Evolutionary conservation across 2,113 vertebrate species (phyloP).

Genomic region (Colaptes auratus): DNA sequence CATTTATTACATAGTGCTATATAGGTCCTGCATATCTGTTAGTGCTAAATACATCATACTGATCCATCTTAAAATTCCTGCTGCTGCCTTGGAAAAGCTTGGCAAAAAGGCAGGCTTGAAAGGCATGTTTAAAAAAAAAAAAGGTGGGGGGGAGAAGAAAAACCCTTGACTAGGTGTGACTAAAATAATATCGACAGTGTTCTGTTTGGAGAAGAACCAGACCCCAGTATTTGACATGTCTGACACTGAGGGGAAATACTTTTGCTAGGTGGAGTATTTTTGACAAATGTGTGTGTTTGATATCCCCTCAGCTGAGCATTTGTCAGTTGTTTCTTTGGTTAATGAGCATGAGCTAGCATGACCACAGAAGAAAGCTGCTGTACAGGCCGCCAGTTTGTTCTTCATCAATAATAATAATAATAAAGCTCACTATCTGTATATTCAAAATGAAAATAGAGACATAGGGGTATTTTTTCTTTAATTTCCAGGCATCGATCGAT

Average conservation of each 20-base stretch:
- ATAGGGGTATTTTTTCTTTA: neutral
- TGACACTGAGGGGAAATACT: neutral
- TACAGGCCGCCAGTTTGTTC: neutral
- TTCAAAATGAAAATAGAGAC: neutral
- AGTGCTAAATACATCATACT: neutral
- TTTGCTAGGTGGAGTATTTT: constrained; percentile 13
- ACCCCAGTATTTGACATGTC: neutral
- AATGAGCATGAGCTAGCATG: neutral
- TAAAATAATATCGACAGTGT: neutral
- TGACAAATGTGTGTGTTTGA: neutral
- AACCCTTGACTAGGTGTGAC: neutral
- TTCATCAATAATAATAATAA: neutral
- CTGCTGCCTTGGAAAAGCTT: neutral
- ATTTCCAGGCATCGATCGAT: neutral
- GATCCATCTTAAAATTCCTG: neutral
- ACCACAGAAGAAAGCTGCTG: neutral
- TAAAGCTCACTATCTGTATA: neutral
- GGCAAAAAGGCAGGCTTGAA: neutral
- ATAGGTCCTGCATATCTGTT: neutral
- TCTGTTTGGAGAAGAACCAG: constrained; percentile 44
- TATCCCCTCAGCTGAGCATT: neutral
- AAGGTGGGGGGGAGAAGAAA: neutral
- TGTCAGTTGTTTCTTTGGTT: neutral
- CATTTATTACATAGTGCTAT: neutral
- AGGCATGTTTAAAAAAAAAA: neutral